Evolutionary conservation across 2,888 invertebrate genomes (phyloP).

Genomic region (Melinopterus prodromus): DNA sequence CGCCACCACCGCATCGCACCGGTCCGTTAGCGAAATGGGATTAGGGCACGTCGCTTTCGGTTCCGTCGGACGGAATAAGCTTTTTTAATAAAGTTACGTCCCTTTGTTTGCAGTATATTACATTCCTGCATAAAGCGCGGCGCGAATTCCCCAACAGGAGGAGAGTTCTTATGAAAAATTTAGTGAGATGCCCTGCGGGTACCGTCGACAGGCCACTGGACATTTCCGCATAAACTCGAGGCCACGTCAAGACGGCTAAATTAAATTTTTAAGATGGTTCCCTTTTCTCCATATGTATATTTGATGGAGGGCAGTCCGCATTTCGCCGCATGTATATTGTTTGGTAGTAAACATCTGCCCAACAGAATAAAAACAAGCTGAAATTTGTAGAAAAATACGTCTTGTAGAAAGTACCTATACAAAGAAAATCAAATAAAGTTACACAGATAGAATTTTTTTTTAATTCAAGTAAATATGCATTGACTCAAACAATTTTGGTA

Average conservation of each 20-base stretch:
- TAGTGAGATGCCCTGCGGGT: background rate
- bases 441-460: too few species aligned
- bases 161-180: background rate
- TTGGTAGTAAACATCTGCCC: background rate
- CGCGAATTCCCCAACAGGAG: background rate
- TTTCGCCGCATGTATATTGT: background rate
- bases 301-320: background rate
- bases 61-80: background rate
- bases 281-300: background rate
- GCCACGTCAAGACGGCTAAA: background rate
- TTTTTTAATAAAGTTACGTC: slow-evolving; percentile 4
- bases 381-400: background rate
- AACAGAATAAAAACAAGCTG: background rate
- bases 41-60: background rate
- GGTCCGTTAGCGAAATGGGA: background rate
- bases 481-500: too few species aligned
- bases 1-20: too few species aligned
- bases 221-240: background rate
- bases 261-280: slow-evolving; percentile 4
- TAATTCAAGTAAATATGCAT: too few species aligned
- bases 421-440: too few species aligned
- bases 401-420: background rate
- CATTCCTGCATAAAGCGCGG: background rate
- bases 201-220: background rate
- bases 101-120: slow-evolving; percentile 4